Conservation (phyloP, 2,888 invertebrate genomes). For the Caenorhabditis zanzibari region DNA sequence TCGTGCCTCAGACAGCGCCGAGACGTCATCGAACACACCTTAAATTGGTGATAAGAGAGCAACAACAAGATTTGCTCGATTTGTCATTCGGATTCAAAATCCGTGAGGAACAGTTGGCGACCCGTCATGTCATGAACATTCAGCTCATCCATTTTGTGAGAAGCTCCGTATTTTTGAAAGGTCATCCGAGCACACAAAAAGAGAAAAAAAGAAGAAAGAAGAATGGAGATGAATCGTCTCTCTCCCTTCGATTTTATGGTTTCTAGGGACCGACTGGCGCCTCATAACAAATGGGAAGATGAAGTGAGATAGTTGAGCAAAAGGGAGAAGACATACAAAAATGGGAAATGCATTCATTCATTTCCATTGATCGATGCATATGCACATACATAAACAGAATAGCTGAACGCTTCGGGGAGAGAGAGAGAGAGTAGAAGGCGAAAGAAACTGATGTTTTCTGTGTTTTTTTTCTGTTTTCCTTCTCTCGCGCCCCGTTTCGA, state of each 20-base stretch:
- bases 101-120: conserved; percentile 46
- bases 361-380: conserved; percentile 39
- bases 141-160: conserved; percentile 50
- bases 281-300: conserved; percentile 42
- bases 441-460: conserved; percentile 32
- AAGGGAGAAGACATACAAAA: conserved; percentile 34
- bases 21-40: conserved; percentile 56
- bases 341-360: conserved; percentile 39
- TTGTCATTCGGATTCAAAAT: conserved; percentile 3
- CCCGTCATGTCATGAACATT: conserved; percentile 47
- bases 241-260: conserved; percentile 28
- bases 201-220: neutral
- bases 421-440: neutral
- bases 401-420: neutral
- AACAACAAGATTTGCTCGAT: conserved; percentile 14
- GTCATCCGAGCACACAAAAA: conserved; percentile 30
- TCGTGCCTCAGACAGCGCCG: conserved; percentile 31
- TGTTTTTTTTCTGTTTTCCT: too few species aligned
- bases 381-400: conserved; percentile 49
- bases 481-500: conserved; percentile 11
- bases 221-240: conserved; percentile 2
- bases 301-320: conserved; percentile 7
- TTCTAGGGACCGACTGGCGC: neutral
- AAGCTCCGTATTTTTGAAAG: conserved; percentile 9
- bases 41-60: conserved; percentile 14